Base-by-base conservation (phyloP, 2,888 invertebrate genomes). In the Drosophila paracracens region DNA sequence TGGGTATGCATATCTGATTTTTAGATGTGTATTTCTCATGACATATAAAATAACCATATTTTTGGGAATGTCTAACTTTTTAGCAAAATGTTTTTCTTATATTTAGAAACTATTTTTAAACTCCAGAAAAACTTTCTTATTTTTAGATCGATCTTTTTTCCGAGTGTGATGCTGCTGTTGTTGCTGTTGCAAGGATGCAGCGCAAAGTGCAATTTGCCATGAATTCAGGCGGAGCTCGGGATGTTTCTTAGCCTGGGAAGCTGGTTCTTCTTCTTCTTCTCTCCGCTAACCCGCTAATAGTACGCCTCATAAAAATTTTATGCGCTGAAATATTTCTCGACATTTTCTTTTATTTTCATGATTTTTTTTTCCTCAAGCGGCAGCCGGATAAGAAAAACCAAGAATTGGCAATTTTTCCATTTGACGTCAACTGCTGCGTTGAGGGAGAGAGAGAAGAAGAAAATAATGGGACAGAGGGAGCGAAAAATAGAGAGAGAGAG, bases 261-360 rank as follows among this genome's bases (percentile, higher is more conserved):
- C 46, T 46, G 16, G 46, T 50, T 18, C 51, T 29, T 18, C 18
- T 50, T 18, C 18, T 50, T 33, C 48, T 18, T 16, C 59, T 33
- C n/a, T 43, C 29, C 70, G 76, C 74, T 81, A 79, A 83, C 87
- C 85, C 85, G 81, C 85, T 84, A 80, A 82, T 84, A 85, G 82
- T 81, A 82, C 82, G 88, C 82, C 89, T 83, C 88, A 89, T 89
- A 85, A 88, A 89, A 90, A 79, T 90, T 89, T 89, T 89, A 89
- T 89, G 77, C 82, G 75, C 78, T 76, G 82, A 83, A 85, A 87
- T 89, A 89, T 86, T 86, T 80, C 73, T 60, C 66, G 56, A 72
- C 81, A 70, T 58, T 50, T 63, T 43, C 53, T 48, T 38, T 43
- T 46, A 31, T 29, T 50, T 31, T 31, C 57, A 51, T 53, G 33